A percentile compares a stretch with the other conserved stretches of the same genome.
Evolutionary conservation across 2,888 invertebrate species (phyloP).

Genomic region (Agriopis marginaria): DNA sequence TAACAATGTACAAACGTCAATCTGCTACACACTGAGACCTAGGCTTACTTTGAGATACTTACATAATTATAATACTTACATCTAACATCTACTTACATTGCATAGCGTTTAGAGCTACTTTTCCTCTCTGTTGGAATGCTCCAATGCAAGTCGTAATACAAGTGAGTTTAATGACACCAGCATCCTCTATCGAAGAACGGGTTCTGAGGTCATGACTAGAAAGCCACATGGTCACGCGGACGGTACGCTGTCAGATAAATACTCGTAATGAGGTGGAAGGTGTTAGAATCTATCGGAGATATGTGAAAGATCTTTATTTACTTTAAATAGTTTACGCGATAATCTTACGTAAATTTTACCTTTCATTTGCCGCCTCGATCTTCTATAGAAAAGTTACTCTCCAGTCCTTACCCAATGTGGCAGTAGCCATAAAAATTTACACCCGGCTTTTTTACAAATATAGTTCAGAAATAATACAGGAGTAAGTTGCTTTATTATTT

Average conservation of each 20-base stretch:
- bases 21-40: no score
- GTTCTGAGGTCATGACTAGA: slow-evolving; percentile 30
- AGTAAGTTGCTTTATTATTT: no score
- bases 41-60: no score
- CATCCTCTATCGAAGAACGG: slow-evolving; percentile 12
- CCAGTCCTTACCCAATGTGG: no score
- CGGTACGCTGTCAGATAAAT: background rate
- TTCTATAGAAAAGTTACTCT: no score
- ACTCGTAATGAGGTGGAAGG: slow-evolving; percentile 7
- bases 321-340: no score
- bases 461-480: no score
- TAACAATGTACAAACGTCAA: no score
- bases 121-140: background rate
- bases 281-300: background rate
- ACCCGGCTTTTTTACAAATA: no score
- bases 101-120: background rate
- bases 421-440: no score
- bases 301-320: background rate
- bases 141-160: background rate
- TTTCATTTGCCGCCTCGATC: no score
- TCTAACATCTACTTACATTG: background rate
- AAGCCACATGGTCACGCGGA: slow-evolving; percentile 20
- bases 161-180: slow-evolving; percentile 20
- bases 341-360: no score
- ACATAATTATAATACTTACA: background rate